phyloP scores from a whole-genome alignment of 2,888 invertebrate species.

The Limnephilus rhombicus region DNA sequence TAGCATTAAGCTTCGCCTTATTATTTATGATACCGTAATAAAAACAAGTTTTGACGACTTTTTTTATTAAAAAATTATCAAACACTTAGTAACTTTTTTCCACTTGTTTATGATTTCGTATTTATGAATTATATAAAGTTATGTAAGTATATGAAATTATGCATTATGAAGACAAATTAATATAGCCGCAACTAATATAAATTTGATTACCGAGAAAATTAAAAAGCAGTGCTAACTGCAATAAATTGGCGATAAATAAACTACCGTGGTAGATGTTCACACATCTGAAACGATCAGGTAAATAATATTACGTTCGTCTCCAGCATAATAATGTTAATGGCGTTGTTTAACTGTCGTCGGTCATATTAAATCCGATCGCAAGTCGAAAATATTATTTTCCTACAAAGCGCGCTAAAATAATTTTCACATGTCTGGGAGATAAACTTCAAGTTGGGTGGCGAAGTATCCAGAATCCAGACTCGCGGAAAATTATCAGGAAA shows the following conservation, averaged over 20 bases:
- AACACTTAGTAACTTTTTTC: no score
- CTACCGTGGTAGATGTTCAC: background rate
- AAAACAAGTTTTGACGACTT: no score
- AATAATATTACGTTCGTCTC: background rate
- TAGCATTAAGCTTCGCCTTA: no score
- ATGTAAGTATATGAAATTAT: background rate
- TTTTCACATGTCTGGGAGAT: background rate
- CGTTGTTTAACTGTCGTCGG: slow-evolving; percentile 12
- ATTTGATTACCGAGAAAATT: background rate
- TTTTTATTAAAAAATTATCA: no score
- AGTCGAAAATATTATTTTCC: background rate
- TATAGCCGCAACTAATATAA: background rate
- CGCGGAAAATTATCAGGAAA: slow-evolving; percentile 18
- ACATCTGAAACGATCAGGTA: background rate
- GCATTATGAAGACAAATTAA: background rate
- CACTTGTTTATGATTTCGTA: no score
- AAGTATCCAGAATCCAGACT: slow-evolving; percentile 17
- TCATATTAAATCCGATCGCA: background rate
- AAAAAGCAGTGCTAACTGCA: background rate
- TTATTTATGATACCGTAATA: no score
- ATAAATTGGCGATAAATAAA: background rate
- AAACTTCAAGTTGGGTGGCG: slow-evolving; percentile 9
- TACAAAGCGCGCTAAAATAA: slow-evolving; percentile 13
- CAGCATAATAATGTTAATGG: slow-evolving; percentile 2
- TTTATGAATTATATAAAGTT: no score